phyloP scores from a whole-genome alignment of 2,797 vertebrate genomes.

The Eidolon dupreanum region DNA sequence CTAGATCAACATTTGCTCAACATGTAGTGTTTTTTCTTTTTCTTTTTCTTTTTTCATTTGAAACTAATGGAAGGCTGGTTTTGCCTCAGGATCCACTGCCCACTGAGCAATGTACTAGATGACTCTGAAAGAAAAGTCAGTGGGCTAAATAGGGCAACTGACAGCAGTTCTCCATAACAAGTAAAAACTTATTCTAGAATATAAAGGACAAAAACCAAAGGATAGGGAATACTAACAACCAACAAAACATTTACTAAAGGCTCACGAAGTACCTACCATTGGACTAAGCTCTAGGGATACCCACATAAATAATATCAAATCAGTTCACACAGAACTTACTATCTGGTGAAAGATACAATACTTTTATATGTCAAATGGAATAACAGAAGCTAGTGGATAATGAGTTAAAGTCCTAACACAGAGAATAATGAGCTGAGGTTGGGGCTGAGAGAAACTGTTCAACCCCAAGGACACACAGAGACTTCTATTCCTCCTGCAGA shows the following conservation, averaged over 20 bases:
- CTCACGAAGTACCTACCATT: background rate
- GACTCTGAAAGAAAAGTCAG: slow-evolving; percentile 38
- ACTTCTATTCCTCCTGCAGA: background rate
- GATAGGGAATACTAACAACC: background rate
- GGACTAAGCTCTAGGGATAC: background rate
- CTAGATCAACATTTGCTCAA: background rate
- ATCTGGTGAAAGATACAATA: background rate
- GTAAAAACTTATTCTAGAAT: background rate
- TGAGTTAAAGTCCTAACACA: background rate
- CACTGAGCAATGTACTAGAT: background rate
- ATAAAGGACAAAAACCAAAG: background rate
- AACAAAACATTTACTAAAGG: background rate
- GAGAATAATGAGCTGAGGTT: background rate
- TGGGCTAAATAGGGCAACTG: slow-evolving; percentile 5
- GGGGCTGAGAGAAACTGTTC: background rate
- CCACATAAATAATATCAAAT: background rate
- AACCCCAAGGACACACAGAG: background rate
- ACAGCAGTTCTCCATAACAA: background rate
- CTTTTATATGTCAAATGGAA: background rate
- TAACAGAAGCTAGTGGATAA: background rate
- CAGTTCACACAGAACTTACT: background rate
- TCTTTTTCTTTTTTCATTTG: background rate
- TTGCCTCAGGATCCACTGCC: background rate
- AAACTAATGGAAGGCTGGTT: slow-evolving; percentile 2
- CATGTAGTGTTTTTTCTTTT: background rate